Conservation (phyloP, 2,888 invertebrate genomes). For the Chrysina gloriosa region DNA sequence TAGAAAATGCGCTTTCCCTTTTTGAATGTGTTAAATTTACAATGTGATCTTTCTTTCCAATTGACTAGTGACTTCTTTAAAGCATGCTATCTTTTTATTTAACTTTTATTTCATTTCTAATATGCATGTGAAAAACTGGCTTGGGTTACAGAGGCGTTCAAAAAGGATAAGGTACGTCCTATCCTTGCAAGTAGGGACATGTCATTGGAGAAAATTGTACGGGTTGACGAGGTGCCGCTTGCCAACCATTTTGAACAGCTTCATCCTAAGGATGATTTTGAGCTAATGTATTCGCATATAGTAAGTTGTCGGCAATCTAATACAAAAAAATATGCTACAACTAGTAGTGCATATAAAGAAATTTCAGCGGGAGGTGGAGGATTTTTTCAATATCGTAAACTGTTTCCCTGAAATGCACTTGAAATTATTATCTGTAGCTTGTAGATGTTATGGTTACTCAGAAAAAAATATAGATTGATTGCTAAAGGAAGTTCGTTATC, state of each 20-base stretch:
- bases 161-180: conserved; percentile 79
- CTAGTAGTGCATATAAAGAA: not conserved
- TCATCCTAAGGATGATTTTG: conserved; percentile 84
- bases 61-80: not conserved
- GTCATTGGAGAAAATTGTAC: conserved; percentile 68
- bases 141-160: conserved; percentile 68
- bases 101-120: not conserved
- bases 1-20: too few relatives aligned
- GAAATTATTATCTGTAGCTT: too few relatives aligned
- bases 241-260: conserved; percentile 82
- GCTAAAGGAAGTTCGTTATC: too few relatives aligned
- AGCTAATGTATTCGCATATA: conserved; percentile 65
- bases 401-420: too few relatives aligned
- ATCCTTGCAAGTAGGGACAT: conserved; percentile 81
- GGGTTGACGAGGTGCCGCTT: conserved; percentile 63
- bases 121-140: conserved; percentile 37
- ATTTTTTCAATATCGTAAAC: too few relatives aligned
- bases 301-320: conserved; percentile 42
- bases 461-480: too few relatives aligned
- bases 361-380: not conserved
- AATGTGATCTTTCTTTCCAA: not conserved
- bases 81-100: not conserved
- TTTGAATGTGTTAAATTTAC: too few relatives aligned
- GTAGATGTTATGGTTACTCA: too few relatives aligned
- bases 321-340: not conserved